Evolutionary conservation across 2,888 invertebrate species (phyloP).

Genomic region (Zygothrica quintamaculata): DNA sequence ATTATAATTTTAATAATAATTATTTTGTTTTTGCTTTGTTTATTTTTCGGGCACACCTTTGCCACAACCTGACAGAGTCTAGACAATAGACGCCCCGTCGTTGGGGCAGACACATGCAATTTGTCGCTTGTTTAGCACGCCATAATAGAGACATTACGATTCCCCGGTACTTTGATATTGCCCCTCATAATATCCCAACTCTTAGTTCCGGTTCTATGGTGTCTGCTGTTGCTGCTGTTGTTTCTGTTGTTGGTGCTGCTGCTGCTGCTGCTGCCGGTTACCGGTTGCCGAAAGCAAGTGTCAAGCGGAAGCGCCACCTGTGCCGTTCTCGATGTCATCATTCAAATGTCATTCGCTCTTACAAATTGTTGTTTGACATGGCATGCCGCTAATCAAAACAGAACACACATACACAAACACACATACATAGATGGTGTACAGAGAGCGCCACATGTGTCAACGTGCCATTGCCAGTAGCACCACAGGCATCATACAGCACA

Average conservation of each 20-base stretch:
- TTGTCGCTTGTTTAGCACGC: conserved; percentile 76
- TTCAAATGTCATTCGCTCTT: conserved; percentile 74
- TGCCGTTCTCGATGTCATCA: conserved; percentile 66
- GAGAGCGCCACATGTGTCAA: conserved; percentile 48
- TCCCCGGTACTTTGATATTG: background rate
- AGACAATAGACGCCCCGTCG: conserved; percentile 39
- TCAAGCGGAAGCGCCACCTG: conserved; percentile 74
- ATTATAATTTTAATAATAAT: conserved; percentile 20
- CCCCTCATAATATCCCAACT: background rate
- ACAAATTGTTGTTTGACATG: conserved; percentile 82
- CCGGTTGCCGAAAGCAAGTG: conserved; percentile 47
- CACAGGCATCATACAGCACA: conserved; percentile 6
- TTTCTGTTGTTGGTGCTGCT: background rate
- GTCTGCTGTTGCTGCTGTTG: background rate
- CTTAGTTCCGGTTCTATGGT: background rate
- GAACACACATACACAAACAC: conserved; percentile 28
- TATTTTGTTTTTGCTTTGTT: too few relatives aligned
- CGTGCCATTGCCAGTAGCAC: conserved; percentile 39
- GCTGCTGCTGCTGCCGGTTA: background rate
- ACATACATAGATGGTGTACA: conserved; percentile 9
- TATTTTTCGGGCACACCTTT: conserved; percentile 29
- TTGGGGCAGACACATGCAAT: conserved; percentile 55
- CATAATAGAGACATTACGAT: conserved; percentile 73
- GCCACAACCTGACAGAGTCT: background rate
- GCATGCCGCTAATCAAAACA: conserved; percentile 80